A percentile compares a stretch with the other conserved stretches of the same genome.
Conservation (phyloP, 2,797 vertebrate species). For the Paedocypris micromegethes region DNA sequence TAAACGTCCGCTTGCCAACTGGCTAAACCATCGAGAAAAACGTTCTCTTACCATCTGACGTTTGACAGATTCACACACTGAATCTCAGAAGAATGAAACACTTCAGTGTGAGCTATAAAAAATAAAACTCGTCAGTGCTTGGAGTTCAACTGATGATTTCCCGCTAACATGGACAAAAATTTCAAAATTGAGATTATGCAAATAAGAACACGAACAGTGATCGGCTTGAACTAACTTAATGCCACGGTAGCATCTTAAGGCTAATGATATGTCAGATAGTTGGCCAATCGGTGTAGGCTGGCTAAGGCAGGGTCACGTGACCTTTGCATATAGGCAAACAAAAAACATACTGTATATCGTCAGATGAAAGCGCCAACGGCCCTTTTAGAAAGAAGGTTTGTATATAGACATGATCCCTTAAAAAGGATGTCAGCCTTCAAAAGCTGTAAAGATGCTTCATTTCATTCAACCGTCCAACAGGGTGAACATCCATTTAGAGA, state of each 20-base stretch:
- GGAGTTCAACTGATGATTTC: no score
- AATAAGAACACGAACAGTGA: slow-evolving; percentile 40
- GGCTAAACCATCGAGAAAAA: slow-evolving; percentile 15
- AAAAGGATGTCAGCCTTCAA: slow-evolving; percentile 18
- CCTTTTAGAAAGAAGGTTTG: slow-evolving; percentile 35
- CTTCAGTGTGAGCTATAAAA: slow-evolving; percentile 37
- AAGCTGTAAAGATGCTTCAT: slow-evolving; percentile 32
- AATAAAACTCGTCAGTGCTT: slow-evolving; percentile 39
- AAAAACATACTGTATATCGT: slow-evolving; percentile 39
- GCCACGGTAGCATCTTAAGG: slow-evolving; percentile 47
- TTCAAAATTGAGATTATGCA: not conserved
- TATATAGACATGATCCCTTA: slow-evolving; percentile 34
- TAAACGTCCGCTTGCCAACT: slow-evolving; percentile 18
- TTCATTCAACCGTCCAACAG: not conserved
- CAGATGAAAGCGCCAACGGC: slow-evolving; percentile 29
- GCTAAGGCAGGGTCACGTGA: slow-evolving; percentile 51
- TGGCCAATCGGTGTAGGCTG: slow-evolving; percentile 44
- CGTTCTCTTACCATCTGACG: slow-evolving; percentile 14
- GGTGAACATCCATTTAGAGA: slow-evolving; percentile 9
- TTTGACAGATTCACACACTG: slow-evolving; percentile 32
- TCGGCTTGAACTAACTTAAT: slow-evolving; percentile 39
- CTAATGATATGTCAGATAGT: slow-evolving; percentile 42
- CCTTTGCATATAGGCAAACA: slow-evolving; percentile 53
- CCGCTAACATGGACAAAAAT: no score
- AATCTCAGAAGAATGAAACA: no score